Base-by-base conservation (phyloP, 1,140 invertebrate genomes). In the Anastrepha ludens region DNA sequence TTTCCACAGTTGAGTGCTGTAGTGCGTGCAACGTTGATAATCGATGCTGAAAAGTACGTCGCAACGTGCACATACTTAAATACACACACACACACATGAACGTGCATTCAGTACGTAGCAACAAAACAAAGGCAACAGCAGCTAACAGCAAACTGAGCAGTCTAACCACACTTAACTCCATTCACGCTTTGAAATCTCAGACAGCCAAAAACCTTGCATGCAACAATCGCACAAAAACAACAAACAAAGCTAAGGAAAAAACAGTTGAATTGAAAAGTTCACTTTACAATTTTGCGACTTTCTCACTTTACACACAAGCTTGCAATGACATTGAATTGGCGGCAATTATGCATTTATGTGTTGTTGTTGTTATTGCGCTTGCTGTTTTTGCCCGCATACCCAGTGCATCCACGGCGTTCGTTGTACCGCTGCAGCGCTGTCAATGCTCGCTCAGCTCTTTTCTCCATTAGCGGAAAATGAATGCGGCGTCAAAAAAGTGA, bases 281-380 rank as follows among this genome's bases (percentile, higher is more conserved):
- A 74, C 17, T 74, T 74, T 74, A 74, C 67, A 74, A 74, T 47
- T 74, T 41, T 47, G 67, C 67, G 67, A 74, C 67, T 74, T 74
- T 74, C 67, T 74, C 41, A 47, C 67, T 47, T 74, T 41, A 67
- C 65, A 7, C 65, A 41, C 44, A 47, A 15, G 41, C 41, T n/a
- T 74, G 67, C 67, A 74, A 39, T 74, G 67, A 74, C 67, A 74
- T 74, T 74, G 67, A 74, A 74, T 74, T 74, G 44, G 39, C 39
- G 3, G 44, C 41, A 74, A 74, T 74, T 74, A 67, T 67, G 64
- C 20, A 6, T 13, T 67, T 17, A 0, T 65, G 41, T 44, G 29
- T 9, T 70, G 39, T 70, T 70, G 13, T 44, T 39, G 41, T n/a
- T 70, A 41, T 70, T 70, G 13, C 13, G 11, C 11, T n/a, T 74